Percentiles rank a stretch among this genome's conserved stretches.
Evolutionary conservation across 1,140 invertebrate genomes (phyloP).

Genomic region (Lycorma delicatula): DNA sequence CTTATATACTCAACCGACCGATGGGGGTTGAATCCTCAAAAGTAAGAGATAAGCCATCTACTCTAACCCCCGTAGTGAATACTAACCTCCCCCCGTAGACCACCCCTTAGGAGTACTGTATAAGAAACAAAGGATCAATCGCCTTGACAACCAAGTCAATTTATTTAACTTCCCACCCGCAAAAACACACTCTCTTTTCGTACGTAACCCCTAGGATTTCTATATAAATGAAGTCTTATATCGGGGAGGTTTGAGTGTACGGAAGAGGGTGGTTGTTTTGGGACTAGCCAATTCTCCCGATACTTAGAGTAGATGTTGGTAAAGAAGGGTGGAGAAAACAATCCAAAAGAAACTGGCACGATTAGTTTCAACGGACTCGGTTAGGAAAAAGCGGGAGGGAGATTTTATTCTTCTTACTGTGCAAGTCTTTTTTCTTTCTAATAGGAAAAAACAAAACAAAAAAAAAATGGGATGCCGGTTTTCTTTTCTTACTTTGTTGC

Average conservation of each 20-base stretch:
- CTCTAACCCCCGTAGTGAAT: neutral
- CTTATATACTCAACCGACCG: too few species aligned
- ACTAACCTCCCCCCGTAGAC: neutral
- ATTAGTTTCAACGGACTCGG: neutral
- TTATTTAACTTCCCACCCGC: slow-evolving; percentile 1
- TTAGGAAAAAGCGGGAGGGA: neutral
- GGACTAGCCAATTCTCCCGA: neutral
- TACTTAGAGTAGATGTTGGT: neutral
- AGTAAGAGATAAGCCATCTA: neutral
- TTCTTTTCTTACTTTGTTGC: too few species aligned
- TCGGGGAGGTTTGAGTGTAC: neutral
- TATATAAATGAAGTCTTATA: slow-evolving; percentile 5
- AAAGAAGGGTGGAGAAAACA: neutral
- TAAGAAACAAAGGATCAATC: slow-evolving; percentile 1
- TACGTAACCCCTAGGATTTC: neutral
- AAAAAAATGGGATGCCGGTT: too few species aligned
- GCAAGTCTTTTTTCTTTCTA: too few species aligned
- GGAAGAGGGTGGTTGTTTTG: neutral
- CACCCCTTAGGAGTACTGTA: too few species aligned
- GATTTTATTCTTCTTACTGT: too few species aligned
- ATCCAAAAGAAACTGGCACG: neutral
- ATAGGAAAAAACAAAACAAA: too few species aligned
- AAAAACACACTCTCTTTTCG: neutral
- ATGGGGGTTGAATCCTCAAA: too few species aligned
- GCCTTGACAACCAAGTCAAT: slow-evolving; percentile 2